Base-by-base conservation (phyloP, 2,797 vertebrate species). In the Crocodylus rhombifer region DNA sequence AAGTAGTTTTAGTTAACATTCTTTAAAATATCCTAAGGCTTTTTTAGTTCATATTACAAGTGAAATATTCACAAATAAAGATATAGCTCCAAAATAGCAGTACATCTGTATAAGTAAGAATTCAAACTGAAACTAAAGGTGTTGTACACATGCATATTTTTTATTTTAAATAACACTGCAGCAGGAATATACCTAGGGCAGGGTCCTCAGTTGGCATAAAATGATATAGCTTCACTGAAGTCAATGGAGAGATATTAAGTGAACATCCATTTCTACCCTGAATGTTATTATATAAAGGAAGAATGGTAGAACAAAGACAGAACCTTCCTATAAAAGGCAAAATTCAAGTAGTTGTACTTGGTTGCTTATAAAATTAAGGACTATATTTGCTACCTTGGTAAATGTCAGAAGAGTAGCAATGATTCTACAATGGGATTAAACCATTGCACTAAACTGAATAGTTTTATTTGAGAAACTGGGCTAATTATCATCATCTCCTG, bases 401-500 rank as follows among this genome's bases (percentile, higher is more conserved):
- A 80, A 63, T 36, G 58, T 42, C 75, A 2, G 77, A 23, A 18
- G 33, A 60, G 16, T 62, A 74, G 26, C 17, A 14, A 64, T 4
- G n/a, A 78, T 60, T 20, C 15, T 74, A 67, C 82, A 84, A 42
- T 51, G 2, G 78, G 25, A 13, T 18, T 62, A 63, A 2, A 0
- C 62, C 74, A 14, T 30, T 88, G 30, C 55, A 85, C 63, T 42
- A 94, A 55, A 57, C 55, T 90, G 80, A 92, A 57, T 0, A 26
- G n/a, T n/a, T 64, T 56, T n/a, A 64, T 73, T 61, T 84, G 17
- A 61, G 55, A 88, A 63, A 33, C 13, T 20, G 8, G 10, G 57
- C n/a, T 95, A 91, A 95, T 93, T 60, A 64, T 61, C 78, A 2
- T 55, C 62, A 92, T 90, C 67, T 64, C 30, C 80, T 62, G 57